A percentile compares a stretch with the other conserved stretches of the same genome.
Evolutionary conservation across 2,113 vertebrate species (phyloP).

Genomic region (Atherinomorus stipes): DNA sequence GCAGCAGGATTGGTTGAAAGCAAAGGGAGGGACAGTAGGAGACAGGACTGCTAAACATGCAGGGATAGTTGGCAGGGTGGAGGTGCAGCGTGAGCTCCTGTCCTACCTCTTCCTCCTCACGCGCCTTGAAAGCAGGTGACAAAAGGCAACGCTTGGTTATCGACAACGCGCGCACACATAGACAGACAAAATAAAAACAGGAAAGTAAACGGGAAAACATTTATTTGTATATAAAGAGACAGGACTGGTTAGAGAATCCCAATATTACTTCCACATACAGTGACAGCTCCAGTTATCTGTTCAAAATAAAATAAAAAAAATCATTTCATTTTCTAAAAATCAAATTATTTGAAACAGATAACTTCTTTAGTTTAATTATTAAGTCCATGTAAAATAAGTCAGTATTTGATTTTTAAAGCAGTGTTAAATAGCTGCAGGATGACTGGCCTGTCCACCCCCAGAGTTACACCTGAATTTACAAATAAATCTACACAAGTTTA

Average conservation of each 20-base stretch:
- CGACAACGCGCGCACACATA: slow-evolving; percentile 65
- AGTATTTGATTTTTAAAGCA: neutral
- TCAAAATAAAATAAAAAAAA: neutral
- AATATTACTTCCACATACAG: slow-evolving; percentile 6
- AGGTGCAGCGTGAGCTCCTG: slow-evolving; percentile 60
- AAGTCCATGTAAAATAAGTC: neutral
- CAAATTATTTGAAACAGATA: too few species aligned
- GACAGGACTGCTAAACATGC: slow-evolving; percentile 57
- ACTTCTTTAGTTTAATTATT: neutral
- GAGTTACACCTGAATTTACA: neutral
- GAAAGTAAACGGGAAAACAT: slow-evolving; percentile 38
- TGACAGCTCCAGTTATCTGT: neutral
- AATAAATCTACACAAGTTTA: neutral
- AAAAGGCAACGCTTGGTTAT: slow-evolving; percentile 90
- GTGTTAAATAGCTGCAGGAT: slow-evolving; percentile 1
- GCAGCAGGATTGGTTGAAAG: slow-evolving; percentile 21
- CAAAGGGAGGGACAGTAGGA: slow-evolving; percentile 59
- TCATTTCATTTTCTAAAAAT: too few species aligned
- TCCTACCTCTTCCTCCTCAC: slow-evolving; percentile 98
- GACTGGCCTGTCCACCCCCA: neutral
- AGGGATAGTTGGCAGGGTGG: slow-evolving; percentile 23
- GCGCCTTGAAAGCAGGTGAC: slow-evolving; percentile 96
- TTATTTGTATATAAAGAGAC: slow-evolving; percentile 37
- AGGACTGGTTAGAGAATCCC: neutral
- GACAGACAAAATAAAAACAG: slow-evolving; percentile 36